These are phyloP conservation scores for Rhamphomyia laevipes DNA, from an alignment of 2,888 invertebrate species.

Conservation along the genomic window DNA sequence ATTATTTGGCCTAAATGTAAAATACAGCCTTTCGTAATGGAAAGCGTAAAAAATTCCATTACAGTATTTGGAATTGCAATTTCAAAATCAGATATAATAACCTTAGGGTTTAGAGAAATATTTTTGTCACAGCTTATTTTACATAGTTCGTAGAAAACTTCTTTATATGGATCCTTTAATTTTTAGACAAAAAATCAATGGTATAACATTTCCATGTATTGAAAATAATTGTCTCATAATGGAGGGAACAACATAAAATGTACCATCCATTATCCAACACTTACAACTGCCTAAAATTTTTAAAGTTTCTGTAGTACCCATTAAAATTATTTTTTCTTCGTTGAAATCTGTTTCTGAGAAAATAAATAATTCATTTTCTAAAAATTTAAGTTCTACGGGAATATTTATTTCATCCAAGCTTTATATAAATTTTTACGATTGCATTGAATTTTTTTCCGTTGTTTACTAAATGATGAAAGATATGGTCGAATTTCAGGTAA, in stretches of 20 bases:
- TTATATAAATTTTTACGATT: background rate
- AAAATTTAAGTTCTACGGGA: background rate
- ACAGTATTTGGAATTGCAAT: background rate
- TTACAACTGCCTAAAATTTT: background rate
- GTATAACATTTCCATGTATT: background rate
- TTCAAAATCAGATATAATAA: background rate
- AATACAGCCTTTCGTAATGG: background rate
- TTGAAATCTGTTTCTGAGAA: background rate
- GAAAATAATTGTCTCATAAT: background rate
- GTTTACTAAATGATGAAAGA: too few species aligned
- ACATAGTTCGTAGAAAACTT: background rate
- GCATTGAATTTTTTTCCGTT: too few species aligned
- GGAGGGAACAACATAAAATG: background rate
- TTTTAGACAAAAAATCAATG: background rate
- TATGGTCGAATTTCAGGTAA: too few species aligned
- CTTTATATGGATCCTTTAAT: background rate
- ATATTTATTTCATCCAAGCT: background rate
- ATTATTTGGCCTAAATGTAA: background rate
- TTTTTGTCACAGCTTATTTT: background rate
- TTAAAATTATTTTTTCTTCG: background rate
- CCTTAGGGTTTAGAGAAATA: background rate
- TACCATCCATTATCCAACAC: background rate
- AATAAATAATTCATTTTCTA: background rate
- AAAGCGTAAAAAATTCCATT: background rate
- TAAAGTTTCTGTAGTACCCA: background rate